phyloP scores from a whole-genome alignment of 2,888 invertebrate species.

The Oligia fasciuncula region DNA sequence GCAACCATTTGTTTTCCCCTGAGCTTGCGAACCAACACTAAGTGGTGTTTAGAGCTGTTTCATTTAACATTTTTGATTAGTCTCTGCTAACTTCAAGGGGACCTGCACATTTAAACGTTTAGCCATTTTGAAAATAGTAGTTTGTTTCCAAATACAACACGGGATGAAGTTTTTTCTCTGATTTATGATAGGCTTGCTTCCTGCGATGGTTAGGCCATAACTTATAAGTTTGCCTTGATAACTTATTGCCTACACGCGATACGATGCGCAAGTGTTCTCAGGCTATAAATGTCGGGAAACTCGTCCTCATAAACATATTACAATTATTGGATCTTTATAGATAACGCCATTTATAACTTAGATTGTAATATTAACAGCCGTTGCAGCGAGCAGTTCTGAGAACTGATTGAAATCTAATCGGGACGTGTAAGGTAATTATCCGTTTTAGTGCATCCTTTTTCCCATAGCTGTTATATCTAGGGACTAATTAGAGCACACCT shows the following conservation, averaged over 20 bases:
- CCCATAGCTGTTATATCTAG: conserved; percentile 34
- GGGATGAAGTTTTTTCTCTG: conserved; percentile 20
- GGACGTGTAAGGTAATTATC: conserved; percentile 50
- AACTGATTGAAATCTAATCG: conserved; percentile 55
- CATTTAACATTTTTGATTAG: conserved; percentile 58
- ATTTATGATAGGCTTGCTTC: conserved; percentile 42
- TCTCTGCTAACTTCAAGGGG: conserved; percentile 45
- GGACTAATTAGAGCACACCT: conserved; percentile 58
- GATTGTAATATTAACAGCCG: conserved; percentile 55
- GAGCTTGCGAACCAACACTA: conserved; percentile 52
- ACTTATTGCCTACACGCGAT: conserved; percentile 50
- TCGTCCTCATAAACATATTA: conserved; percentile 65
- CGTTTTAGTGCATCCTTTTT: conserved; percentile 65
- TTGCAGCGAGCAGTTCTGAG: conserved; percentile 35
- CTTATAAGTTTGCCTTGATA: conserved; percentile 38
- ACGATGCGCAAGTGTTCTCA: conserved; percentile 44
- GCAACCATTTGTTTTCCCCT: conserved; percentile 57
- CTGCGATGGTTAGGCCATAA: conserved; percentile 36
- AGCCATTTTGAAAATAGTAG: conserved; percentile 26
- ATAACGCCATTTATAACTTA: conserved; percentile 56
- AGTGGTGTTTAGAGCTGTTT: conserved; percentile 59
- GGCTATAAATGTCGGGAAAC: conserved; percentile 58
- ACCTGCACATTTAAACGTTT: conserved; percentile 27
- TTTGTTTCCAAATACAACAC: conserved; percentile 36
- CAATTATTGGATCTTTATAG: conserved; percentile 56